phyloP scores from a whole-genome alignment of 2,113 vertebrate species.

The Grallaria varia region DNA sequence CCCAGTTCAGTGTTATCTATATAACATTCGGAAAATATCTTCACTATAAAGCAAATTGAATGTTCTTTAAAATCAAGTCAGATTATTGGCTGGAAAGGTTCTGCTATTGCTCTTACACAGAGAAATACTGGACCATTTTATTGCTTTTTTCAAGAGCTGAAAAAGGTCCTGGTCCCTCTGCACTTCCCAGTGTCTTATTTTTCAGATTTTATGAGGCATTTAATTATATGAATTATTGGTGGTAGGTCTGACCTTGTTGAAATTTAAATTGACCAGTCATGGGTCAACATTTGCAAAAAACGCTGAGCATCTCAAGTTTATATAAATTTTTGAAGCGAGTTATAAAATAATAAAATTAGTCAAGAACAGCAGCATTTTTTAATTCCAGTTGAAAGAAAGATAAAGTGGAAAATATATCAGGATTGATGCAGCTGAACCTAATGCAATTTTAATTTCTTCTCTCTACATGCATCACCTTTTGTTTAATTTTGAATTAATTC shows the following conservation, averaged over 20 bases:
- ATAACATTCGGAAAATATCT: not conserved
- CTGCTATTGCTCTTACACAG: not conserved
- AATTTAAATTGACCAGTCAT: not conserved
- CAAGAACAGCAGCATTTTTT: not conserved
- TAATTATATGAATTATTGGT: slow-evolving; percentile 25
- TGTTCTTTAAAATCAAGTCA: not conserved
- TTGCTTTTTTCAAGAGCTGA: not conserved
- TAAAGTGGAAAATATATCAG: slow-evolving; percentile 27
- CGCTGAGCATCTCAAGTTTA: not conserved
- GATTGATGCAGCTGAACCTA: slow-evolving; percentile 27
- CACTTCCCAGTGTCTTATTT: not conserved
- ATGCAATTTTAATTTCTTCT: slow-evolving; percentile 55
- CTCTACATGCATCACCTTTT: not conserved
- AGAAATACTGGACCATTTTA: not conserved
- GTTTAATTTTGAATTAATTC: slow-evolving; percentile 20
- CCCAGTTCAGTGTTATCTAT: not conserved
- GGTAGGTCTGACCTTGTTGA: not conserved
- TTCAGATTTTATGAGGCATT: slow-evolving; percentile 38
- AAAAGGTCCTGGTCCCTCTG: not conserved
- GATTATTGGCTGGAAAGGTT: not conserved
- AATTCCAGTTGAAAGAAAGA: slow-evolving; percentile 31
- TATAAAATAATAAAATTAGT: slow-evolving; percentile 58
- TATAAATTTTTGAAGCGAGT: slow-evolving; percentile 26
- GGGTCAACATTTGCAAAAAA: slow-evolving; percentile 31
- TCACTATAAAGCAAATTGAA: not conserved